Evolutionary conservation across 1,140 invertebrate species (phyloP).

Genomic region (Nasonia vitripennis): DNA sequence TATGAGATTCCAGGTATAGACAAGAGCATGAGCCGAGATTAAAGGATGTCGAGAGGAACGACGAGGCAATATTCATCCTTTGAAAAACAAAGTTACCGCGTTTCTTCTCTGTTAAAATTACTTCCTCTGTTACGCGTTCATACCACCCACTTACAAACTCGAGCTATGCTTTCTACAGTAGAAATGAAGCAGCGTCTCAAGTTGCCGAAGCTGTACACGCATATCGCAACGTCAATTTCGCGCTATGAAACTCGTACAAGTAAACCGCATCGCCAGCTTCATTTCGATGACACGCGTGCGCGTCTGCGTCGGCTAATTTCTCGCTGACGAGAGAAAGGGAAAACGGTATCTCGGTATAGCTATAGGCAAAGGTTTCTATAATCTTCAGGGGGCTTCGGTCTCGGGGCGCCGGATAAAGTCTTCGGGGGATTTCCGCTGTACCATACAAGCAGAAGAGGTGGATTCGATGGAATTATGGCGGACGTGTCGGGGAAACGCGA

Average conservation of each 20-base stretch:
- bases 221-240: not conserved
- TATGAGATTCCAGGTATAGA: too few relatives aligned
- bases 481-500: not conserved
- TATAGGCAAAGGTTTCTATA: not conserved
- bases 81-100: not conserved
- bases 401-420: not conserved
- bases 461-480: slow-evolving; percentile 1
- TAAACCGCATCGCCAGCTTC: too few relatives aligned
- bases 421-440: not conserved
- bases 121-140: too few relatives aligned
- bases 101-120: too few relatives aligned
- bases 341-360: not conserved
- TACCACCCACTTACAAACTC: too few relatives aligned
- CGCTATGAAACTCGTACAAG: too few relatives aligned
- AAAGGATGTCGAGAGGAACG: too few relatives aligned
- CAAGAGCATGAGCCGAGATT: too few relatives aligned
- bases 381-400: not conserved
- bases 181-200: not conserved
- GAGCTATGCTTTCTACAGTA: too few relatives aligned
- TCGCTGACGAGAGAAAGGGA: not conserved
- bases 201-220: not conserved
- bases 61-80: not conserved
- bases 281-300: not conserved
- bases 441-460: not conserved
- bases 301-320: not conserved